Evolutionary conservation across 2,888 invertebrate genomes (phyloP).

Genomic region (Drosophila koepferae): DNA sequence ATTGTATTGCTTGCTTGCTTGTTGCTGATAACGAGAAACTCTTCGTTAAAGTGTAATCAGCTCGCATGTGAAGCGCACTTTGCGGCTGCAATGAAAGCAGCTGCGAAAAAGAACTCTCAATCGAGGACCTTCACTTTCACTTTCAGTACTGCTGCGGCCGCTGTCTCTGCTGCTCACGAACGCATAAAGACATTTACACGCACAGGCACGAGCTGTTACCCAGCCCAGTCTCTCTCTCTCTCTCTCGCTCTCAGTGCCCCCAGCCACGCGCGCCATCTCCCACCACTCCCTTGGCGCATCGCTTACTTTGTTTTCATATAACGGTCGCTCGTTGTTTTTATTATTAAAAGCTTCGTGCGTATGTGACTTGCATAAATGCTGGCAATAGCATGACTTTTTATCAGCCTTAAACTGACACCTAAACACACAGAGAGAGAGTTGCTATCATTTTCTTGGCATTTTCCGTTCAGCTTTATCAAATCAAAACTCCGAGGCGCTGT

Average conservation of each 20-base stretch:
- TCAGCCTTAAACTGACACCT: conserved; percentile 61
- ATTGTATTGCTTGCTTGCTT: not conserved
- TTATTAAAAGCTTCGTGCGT: conserved; percentile 78
- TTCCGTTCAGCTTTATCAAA: conserved; percentile 73
- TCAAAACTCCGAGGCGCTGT: conserved; percentile 72
- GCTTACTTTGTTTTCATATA: conserved; percentile 69
- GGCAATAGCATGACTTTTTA: conserved; percentile 52
- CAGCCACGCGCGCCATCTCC: not conserved
- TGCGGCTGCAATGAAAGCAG: conserved; percentile 52
- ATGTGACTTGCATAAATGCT: conserved; percentile 78
- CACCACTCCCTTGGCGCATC: conserved; percentile 12
- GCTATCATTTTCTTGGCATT: conserved; percentile 56
- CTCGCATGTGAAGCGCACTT: conserved; percentile 26
- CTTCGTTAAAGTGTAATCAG: conserved; percentile 35
- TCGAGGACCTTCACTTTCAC: conserved; percentile 6
- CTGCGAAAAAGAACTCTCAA: conserved; percentile 38
- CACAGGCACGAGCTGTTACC: conserved; percentile 41
- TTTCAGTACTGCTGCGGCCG: conserved; percentile 10
- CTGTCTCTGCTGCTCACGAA: conserved; percentile 1
- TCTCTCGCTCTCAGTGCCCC: not conserved
- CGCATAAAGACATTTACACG: conserved; percentile 70
- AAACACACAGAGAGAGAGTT: conserved; percentile 22
- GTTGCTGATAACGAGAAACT: conserved; percentile 36
- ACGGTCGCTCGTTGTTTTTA: conserved; percentile 74
- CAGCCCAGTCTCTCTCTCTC: not conserved